Base-by-base conservation (phyloP, 2,888 invertebrate species). In the Orthonevra nobilis region DNA sequence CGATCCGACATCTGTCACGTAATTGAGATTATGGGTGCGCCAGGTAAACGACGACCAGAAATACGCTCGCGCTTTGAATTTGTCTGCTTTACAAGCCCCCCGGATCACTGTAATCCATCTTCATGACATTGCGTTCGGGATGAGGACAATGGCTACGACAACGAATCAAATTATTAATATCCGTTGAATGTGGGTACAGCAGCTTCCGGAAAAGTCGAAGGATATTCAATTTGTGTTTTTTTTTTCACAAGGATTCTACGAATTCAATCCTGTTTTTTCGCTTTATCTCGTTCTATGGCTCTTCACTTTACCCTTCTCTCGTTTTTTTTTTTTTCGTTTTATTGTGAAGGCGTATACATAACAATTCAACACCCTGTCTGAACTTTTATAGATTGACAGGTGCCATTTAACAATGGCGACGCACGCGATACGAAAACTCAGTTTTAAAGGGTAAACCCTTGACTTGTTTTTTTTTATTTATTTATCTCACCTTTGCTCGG, bases 1-100 rank as follows among this genome's bases (percentile, higher is more conserved):
- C 64, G 72, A 42, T 58, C 32, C 66, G 64, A 52, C 72, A 68
- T 60, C 54, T 66, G 66, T 79, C 79, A 79, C 72, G 66, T 79
- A 61, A 54, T 54, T 42, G 66, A 60, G 61, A 79, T 72, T 58
- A 69, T 68, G 38, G 61, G 74, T 70, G 66, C 63, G 69, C 63
- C 63, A 69, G 56, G 17, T 40, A 48, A n/a, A 17, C 32, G 28
- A 30, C 15, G 15, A 30, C 28, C 5, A n/a, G 1, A 50, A 38
- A 42, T 42, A 28, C 20, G 20, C n/a, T 19, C 34, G 34, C 17
- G 15, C n/a, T 36, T 12, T 23, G 23, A 64, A 34, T 48, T 66
- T 10, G 23, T n/a, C 44, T 52, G 14, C 34, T 42, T 42, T 26
- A 28, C 28, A 23, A 2, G 15, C 10, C 3, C 15, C 30, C 20